Base-by-base conservation (phyloP, 2,888 invertebrate species). In the Drosophila atroscutellata region DNA sequence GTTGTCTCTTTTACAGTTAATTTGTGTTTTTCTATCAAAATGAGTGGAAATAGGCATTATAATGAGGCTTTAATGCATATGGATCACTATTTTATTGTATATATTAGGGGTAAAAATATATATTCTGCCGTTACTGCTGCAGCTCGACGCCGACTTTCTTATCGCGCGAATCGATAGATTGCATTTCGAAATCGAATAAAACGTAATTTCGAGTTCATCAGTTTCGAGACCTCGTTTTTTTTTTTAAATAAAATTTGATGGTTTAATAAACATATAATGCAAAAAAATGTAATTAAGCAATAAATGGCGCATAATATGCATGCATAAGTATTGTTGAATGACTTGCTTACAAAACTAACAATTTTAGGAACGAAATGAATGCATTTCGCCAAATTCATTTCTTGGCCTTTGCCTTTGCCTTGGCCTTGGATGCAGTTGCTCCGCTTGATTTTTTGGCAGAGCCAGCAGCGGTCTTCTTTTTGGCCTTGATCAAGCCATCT, bases 401-500 rank as follows among this genome's bases (percentile, higher is more conserved):
- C 65, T 91, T 92, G 15, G 86, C 63, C 69, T 90, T 92, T 15
- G 86, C 63, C 69, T 90, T 92, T 15, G 82, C 68, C 36, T 75
- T 85, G 0, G 89, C 8, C 30, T 85, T 85, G 4, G 83, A 20
- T 3, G 88, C 49, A 11, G 80, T 50, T 15, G 77, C 20, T 26
- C 34, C 54, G 45, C 66, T 75, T 52, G 69, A 47, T 59, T 89
- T 86, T 65, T 89, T 90, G 13, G 76, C 66, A 37, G 30, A n/a
- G 2, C 80, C 59, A 4, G 77, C 60, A 0, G 81, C 36, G 0
- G 83, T 18, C 60, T 91, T 91, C 77, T 92, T 92, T 59, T 92
- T 92, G 3, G 92, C 84, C 84, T 97, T 97, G 52, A 98, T 97
- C 94, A 98, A 95, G 4, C 95, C 95, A 93, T 97, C 97, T 76